phyloP scores from a whole-genome alignment of 2,113 vertebrate genomes.

The Sinocyclocheilus maitianheensis region DNA sequence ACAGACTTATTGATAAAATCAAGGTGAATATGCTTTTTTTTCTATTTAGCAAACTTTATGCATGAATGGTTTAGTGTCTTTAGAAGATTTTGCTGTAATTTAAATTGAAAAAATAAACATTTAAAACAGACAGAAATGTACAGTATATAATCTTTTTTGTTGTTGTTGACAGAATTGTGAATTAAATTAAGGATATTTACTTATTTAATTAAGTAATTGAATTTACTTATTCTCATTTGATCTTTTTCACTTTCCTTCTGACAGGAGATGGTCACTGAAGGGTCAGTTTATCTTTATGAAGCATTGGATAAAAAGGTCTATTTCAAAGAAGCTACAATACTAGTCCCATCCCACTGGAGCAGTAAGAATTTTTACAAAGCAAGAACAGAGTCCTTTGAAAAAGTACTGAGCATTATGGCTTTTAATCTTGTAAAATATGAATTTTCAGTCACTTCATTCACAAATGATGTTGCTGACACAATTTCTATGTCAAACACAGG shows the following conservation, averaged over 20 bases:
- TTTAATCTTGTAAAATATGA: background rate
- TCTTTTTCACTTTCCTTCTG: too few species aligned
- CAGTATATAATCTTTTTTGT: too few species aligned
- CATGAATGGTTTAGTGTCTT: background rate
- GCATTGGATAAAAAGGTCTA: constrained; percentile 71
- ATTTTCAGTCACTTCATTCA: background rate
- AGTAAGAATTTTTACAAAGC: constrained; percentile 56
- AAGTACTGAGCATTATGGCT: constrained; percentile 56
- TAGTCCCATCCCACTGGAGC: constrained; percentile 71
- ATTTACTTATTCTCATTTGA: too few species aligned
- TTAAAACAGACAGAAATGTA: too few species aligned
- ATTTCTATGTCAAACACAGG: constrained; percentile 53
- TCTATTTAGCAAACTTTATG: too few species aligned
- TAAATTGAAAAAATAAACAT: too few species aligned
- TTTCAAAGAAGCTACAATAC: constrained; percentile 71
- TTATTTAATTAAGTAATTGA: too few species aligned
- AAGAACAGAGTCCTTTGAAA: constrained; percentile 66
- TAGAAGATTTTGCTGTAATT: too few species aligned
- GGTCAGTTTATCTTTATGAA: constrained; percentile 71
- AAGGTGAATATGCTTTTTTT: constrained; percentile 24
- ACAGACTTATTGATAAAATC: constrained; percentile 25
- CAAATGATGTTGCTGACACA: background rate
- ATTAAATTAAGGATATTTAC: too few species aligned
- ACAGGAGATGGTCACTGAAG: constrained; percentile 72
- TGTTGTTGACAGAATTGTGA: too few species aligned